Evolutionary conservation across 2,797 vertebrate species (phyloP).

Genomic region (Muscicapa comitata): DNA sequence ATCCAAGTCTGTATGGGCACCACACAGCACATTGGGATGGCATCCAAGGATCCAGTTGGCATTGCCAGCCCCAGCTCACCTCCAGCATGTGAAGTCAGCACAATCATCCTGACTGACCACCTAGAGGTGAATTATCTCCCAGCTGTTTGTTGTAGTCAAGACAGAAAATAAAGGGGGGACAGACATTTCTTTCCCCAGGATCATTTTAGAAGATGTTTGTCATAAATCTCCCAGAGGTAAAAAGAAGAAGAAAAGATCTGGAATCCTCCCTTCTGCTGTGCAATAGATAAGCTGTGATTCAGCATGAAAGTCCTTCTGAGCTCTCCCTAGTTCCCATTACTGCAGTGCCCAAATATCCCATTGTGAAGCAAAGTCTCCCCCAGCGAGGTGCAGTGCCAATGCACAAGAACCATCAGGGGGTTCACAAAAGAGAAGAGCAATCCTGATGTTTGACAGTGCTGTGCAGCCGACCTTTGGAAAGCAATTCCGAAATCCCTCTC

Average conservation of each 20-base stretch:
- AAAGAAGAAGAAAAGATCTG: not conserved
- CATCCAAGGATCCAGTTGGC: not conserved
- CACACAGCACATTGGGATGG: not conserved
- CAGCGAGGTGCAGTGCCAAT: slow-evolving; percentile 29
- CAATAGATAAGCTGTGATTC: slow-evolving; percentile 30
- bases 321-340: slow-evolving; percentile 5
- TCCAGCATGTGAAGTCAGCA: not conserved
- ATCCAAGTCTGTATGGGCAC: not conserved
- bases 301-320: not conserved
- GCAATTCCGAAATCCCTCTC: not conserved
- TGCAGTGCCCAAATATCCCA: slow-evolving; percentile 42
- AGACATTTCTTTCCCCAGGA: not conserved
- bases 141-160: not conserved
- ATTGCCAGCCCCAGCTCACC: not conserved
- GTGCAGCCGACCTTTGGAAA: slow-evolving; percentile 31
- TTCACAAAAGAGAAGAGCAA: slow-evolving; percentile 45
- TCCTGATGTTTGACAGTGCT: not conserved
- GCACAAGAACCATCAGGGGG: slow-evolving; percentile 43
- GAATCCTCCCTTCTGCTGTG: not conserved
- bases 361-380: slow-evolving; percentile 42
- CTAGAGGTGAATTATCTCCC: not conserved
- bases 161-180: not conserved
- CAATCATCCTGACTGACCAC: not conserved
- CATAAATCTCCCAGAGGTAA: not conserved
- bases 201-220: not conserved